These are phyloP conservation scores for Hydrophis major DNA, from an alignment of 2,797 vertebrate species.

Conservation along the genomic window DNA sequence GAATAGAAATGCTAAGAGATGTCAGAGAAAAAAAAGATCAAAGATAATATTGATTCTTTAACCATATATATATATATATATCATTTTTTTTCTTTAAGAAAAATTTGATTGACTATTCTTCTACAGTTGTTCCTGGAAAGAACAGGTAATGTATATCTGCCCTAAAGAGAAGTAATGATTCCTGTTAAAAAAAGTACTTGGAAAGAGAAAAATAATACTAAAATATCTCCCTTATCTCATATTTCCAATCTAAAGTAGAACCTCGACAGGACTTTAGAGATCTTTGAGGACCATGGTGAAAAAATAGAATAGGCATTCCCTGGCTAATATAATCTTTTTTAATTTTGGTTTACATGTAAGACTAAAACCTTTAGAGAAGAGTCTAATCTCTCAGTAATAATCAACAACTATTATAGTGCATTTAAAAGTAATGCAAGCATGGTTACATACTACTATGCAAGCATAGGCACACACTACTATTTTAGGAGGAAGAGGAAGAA, in stretches of 20 bases:
- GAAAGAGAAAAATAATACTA: background rate
- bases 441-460: no score
- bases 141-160: background rate
- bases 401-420: background rate
- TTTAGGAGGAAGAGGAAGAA: background rate
- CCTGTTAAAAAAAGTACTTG: background rate
- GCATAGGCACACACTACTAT: background rate
- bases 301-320: background rate
- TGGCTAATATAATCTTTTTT: background rate
- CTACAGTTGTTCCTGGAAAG: background rate
- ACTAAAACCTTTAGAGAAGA: background rate
- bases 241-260: background rate
- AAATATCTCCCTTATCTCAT: background rate
- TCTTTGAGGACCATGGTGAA: background rate
- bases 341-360: background rate
- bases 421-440: background rate
- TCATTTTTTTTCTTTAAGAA: background rate
- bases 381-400: background rate
- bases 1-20: background rate
- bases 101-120: background rate
- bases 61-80: background rate
- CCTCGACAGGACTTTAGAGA: background rate
- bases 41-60: background rate
- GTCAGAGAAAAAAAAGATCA: background rate
- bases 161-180: background rate